phyloP scores from a whole-genome alignment of 1,140 invertebrate genomes.

The Drosophila pseudoananassae region DNA sequence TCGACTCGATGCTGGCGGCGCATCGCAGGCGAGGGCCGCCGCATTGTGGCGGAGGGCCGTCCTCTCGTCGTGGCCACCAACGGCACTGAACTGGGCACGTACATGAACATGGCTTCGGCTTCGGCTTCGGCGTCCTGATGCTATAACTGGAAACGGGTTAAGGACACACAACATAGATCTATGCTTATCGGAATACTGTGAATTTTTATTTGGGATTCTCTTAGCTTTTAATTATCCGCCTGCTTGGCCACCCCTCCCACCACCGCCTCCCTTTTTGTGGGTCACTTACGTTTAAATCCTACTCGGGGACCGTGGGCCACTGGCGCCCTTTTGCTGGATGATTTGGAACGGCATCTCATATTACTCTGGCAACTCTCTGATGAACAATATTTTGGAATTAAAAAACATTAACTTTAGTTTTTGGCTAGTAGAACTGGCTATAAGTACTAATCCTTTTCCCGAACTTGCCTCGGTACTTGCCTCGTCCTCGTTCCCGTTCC shows the following conservation, averaged over 20 bases:
- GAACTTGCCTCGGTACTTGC: too few relatives aligned
- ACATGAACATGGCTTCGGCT: not conserved
- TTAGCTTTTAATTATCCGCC: constrained; percentile 22
- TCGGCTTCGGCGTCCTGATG: too few relatives aligned
- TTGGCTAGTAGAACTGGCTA: too few relatives aligned
- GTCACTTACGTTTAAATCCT: not conserved
- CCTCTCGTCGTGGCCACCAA: not conserved
- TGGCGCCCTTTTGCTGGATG: not conserved
- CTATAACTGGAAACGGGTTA: not conserved
- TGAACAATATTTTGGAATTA: not conserved
- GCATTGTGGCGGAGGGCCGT: not conserved
- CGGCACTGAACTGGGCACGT: not conserved
- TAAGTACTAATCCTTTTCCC: not conserved
- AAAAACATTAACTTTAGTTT: not conserved
- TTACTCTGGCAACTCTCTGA: too few relatives aligned
- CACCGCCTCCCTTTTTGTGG: too few relatives aligned
- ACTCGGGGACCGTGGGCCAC: constrained; percentile 2
- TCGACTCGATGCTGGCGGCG: not conserved
- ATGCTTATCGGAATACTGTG: constrained; percentile 34
- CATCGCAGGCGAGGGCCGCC: not conserved
- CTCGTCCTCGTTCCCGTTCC: constrained; percentile 6
- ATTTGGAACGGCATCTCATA: too few relatives aligned
- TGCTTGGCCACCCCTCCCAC: constrained; percentile 10
- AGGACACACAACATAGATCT: not conserved
- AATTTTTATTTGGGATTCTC: constrained; percentile 30